These are phyloP conservation scores for Hoplodrina blanda DNA, from an alignment of 2,888 invertebrate species.

Conservation along the genomic window DNA sequence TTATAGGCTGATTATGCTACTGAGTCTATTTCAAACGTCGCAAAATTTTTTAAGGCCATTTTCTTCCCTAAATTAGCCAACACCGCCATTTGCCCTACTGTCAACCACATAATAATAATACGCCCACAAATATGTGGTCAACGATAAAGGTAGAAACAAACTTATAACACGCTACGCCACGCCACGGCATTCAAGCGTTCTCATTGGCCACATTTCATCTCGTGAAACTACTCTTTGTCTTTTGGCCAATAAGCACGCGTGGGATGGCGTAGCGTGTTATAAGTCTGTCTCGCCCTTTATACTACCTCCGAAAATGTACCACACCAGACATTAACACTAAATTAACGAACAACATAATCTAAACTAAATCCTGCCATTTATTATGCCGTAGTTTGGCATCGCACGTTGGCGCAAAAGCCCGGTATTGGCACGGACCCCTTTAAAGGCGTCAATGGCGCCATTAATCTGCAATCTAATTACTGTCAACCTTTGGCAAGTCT, in stretches of 20 bases:
- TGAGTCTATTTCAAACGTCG: background rate
- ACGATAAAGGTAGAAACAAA: no score
- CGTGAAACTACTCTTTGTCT: no score
- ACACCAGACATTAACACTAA: conserved; percentile 20
- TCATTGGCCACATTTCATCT: no score
- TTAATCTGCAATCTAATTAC: conserved; percentile 60
- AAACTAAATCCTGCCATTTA: conserved; percentile 43
- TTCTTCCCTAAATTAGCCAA: background rate
- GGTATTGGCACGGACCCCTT: conserved; percentile 50
- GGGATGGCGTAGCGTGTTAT: no score
- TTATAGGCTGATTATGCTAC: no score
- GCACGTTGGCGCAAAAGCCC: conserved; percentile 38
- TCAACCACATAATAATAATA: background rate
- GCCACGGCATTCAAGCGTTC: no score
- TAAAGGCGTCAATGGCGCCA: conserved; percentile 29
- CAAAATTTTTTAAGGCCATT: background rate
- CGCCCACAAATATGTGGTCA: background rate
- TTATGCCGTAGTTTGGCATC: conserved; percentile 40
- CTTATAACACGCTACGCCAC: no score
- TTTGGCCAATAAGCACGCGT: no score
- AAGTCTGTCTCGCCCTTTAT: no score
- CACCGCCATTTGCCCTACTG: background rate
- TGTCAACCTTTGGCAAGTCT: conserved; percentile 48
- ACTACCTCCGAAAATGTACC: background rate
- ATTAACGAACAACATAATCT: conserved; percentile 51